Evolutionary conservation across 2,113 vertebrate species (phyloP).

Genomic region (Corvus moneduloides): DNA sequence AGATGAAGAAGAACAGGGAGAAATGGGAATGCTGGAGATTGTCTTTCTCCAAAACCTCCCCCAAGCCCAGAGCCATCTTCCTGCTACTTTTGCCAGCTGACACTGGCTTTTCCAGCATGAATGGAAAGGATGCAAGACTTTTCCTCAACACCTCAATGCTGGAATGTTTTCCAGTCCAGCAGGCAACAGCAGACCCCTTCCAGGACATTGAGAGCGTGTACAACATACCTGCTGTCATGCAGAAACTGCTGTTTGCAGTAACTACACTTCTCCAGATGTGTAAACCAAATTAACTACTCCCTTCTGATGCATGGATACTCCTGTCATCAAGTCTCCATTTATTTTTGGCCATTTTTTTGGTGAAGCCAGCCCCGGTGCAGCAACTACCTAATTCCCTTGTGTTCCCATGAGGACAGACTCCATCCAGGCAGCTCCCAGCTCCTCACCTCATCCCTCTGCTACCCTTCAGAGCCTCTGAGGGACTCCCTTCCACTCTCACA

Average conservation of each 20-base stretch:
- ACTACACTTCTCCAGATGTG: not conserved
- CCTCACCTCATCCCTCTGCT: not conserved
- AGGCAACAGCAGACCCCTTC: not conserved
- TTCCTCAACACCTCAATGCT: not conserved
- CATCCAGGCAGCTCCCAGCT: not conserved
- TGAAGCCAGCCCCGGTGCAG: not conserved
- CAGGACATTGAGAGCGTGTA: fast-evolving
- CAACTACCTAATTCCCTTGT: not conserved
- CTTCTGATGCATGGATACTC: not conserved
- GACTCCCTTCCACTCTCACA: not conserved
- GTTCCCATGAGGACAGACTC: not conserved
- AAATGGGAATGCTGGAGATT: not conserved
- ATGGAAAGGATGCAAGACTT: not conserved
- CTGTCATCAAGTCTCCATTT: not conserved
- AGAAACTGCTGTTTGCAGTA: not conserved
- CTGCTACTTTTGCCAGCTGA: not conserved
- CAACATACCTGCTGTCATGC: not conserved
- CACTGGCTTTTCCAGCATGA: not conserved
- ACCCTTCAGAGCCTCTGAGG: not conserved
- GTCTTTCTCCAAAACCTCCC: not conserved
- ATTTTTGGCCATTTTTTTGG: not conserved
- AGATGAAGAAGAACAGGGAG: not conserved
- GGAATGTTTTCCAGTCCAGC: not conserved
- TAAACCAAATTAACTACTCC: not conserved
- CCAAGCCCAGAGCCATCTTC: not conserved